Conservation (phyloP, 2,797 vertebrate species). For the Pagetopsis macropterus region DNA sequence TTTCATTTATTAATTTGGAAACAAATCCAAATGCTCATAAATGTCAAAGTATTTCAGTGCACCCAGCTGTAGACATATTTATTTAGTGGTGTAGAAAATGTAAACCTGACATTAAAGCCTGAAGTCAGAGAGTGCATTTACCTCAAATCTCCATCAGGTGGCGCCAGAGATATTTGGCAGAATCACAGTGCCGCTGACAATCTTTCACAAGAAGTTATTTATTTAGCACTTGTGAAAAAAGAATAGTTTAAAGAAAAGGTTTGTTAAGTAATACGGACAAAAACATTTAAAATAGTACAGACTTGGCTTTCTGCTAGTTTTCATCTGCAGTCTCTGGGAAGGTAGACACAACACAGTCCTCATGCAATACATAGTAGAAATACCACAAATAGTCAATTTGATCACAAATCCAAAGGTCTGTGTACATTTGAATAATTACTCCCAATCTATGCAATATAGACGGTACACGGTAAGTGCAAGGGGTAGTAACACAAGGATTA, state of each 20-base stretch:
- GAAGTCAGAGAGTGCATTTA: neutral
- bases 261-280: neutral
- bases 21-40: neutral
- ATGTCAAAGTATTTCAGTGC: neutral
- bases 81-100: neutral
- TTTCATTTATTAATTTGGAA: neutral
- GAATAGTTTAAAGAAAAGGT: too few species aligned
- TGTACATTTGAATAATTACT: neutral
- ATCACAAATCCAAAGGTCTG: neutral
- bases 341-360: neutral
- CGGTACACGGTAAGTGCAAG: neutral
- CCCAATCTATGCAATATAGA: neutral
- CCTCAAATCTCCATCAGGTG: slow-evolving; percentile 46
- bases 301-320: neutral
- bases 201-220: neutral
- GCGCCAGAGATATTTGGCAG: slow-evolving; percentile 34
- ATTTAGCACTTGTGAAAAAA: neutral
- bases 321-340: neutral
- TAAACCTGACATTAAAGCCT: neutral
- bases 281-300: neutral
- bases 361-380: neutral
- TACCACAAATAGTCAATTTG: neutral
- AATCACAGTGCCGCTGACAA: too few species aligned
- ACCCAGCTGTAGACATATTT: neutral
- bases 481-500: too few species aligned